Conservation (phyloP, 2,797 vertebrate species). For the Catostomus latipinnis region DNA sequence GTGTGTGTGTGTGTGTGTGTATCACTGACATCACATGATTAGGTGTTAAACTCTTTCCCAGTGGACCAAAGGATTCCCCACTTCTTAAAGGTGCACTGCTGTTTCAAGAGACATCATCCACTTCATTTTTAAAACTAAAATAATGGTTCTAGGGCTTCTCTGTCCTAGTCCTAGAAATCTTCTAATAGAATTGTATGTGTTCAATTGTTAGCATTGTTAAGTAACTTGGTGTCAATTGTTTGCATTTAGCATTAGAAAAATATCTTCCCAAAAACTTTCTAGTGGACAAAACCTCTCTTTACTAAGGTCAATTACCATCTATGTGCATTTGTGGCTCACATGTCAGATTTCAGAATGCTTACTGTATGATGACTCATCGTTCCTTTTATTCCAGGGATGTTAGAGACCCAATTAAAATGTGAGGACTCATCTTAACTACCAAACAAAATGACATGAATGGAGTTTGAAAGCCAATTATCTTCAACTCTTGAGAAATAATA, state of each 20-base stretch:
- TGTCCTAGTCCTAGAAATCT: too few relatives aligned
- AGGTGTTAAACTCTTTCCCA: conserved; percentile 3
- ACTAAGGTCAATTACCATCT: not conserved
- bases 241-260: too few relatives aligned
- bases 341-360: not conserved
- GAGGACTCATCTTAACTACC: conserved; percentile 1
- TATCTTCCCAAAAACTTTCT: too few relatives aligned
- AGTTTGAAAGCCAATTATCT: not conserved
- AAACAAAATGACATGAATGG: not conserved
- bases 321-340: not conserved
- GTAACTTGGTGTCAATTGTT: too few relatives aligned
- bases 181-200: too few relatives aligned
- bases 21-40: not conserved
- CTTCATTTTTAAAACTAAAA: not conserved
- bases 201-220: too few relatives aligned
- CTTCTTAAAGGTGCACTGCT: not conserved
- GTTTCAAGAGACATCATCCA: not conserved
- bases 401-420: not conserved
- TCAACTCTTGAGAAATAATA: not conserved
- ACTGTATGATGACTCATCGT: conserved; percentile 17
- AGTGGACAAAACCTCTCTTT: not conserved
- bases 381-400: conserved; percentile 8
- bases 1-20: too few relatives aligned
- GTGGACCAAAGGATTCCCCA: not conserved
- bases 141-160: not conserved